Percentiles rank a stretch among this genome's conserved stretches.
Evolutionary conservation across 2,888 invertebrate genomes (phyloP).

Genomic region (Lasioglossum leucozonium): DNA sequence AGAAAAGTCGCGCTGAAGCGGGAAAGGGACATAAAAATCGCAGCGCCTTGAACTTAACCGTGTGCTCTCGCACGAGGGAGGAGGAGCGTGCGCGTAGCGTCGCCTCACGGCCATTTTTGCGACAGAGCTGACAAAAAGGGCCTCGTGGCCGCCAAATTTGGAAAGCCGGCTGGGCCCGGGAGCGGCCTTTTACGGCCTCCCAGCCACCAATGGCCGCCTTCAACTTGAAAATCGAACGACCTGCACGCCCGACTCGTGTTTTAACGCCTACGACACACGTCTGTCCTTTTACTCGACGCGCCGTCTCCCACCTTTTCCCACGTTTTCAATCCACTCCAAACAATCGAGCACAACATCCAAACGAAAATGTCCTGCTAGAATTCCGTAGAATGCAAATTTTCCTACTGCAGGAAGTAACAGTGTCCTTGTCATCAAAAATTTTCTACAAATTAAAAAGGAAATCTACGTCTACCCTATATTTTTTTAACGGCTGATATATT

Average conservation of each 20-base stretch:
- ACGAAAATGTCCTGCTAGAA: background rate
- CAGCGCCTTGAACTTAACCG: slow-evolving; percentile 78
- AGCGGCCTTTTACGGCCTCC: slow-evolving; percentile 76
- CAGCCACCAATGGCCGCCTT: slow-evolving; percentile 79
- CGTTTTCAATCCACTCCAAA: background rate
- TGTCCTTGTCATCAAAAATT: background rate
- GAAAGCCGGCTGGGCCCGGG: slow-evolving; percentile 77
- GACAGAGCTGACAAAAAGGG: slow-evolving; percentile 71
- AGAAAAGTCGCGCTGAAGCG: slow-evolving; percentile 10
- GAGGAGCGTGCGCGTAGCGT: slow-evolving; percentile 65
- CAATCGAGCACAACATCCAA: background rate
- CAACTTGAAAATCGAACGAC: slow-evolving; percentile 74
- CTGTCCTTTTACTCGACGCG: background rate
- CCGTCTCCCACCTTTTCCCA: background rate
- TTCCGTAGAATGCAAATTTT: background rate
- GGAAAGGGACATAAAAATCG: slow-evolving; percentile 49
- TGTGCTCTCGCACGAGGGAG: slow-evolving; percentile 62
- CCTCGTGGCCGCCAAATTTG: slow-evolving; percentile 78
- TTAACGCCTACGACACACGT: slow-evolving; percentile 50
- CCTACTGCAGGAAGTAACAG: background rate
- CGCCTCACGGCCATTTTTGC: slow-evolving; percentile 75
- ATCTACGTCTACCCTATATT: background rate
- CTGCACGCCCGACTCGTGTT: slow-evolving; percentile 61
- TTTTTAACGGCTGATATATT: background rate
- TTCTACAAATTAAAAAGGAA: background rate